Evolutionary conservation across 2,888 invertebrate genomes (phyloP), one percentile per base, ranked within the genome.

Genomic region (Volucella inanis): DNA sequence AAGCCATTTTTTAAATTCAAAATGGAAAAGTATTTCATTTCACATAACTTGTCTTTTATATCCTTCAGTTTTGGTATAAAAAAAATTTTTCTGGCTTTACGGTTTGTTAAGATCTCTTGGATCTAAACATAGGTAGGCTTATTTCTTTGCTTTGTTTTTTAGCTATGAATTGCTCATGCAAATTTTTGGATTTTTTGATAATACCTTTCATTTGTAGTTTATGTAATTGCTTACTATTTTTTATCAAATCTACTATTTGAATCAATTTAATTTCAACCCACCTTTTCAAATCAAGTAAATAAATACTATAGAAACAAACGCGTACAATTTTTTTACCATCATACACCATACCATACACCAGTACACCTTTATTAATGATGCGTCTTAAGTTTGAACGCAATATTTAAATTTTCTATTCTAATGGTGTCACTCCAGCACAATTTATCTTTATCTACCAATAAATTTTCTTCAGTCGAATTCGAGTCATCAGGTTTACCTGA

Each of bases 101-200:
- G n/a, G 45, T 49, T 67, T 45, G 54, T 67, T 67, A 39, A 54
- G 54, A 45, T 54, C 54, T 54, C 67, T 54, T 41, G 54, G 67
- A 45, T 67, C 54, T 57, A n/a, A n/a, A n/a, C n/a, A n/a, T n/a
- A n/a, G n/a, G n/a, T n/a, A n/a, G n/a, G n/a, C n/a, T n/a, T n/a
- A n/a, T n/a, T n/a, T n/a, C n/a, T n/a, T n/a, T n/a, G n/a, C n/a
- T n/a, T n/a, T n/a, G n/a, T n/a, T n/a, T n/a, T n/a, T n/a, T n/a
- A n/a, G n/a, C n/a, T n/a, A n/a, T n/a, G n/a, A n/a, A n/a, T n/a
- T n/a, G n/a, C n/a, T n/a, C n/a, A n/a, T n/a, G n/a, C n/a, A n/a
- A n/a, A n/a, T n/a, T n/a, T n/a, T n/a, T n/a, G n/a, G n/a, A n/a
- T n/a, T n/a, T n/a, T n/a, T n/a, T n/a, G n/a, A n/a, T n/a, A n/a